phyloP scores from a whole-genome alignment of 2,888 invertebrate genomes.

The Camponotus fellah region DNA sequence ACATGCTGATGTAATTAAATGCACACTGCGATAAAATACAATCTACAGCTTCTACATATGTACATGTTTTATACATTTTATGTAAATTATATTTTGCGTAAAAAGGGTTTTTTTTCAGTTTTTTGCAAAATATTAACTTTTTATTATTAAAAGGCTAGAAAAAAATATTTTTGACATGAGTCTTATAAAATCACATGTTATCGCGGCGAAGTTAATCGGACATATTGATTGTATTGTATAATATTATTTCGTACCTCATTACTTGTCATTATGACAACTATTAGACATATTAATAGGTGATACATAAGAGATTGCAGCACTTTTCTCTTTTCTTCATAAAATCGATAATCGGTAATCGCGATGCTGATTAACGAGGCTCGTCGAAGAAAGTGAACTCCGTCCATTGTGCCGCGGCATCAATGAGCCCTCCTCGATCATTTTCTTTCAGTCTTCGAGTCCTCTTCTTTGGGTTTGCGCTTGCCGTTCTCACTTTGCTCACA shows the following conservation, averaged over 20 bases:
- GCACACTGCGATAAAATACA: neutral
- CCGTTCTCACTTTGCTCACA: slow-evolving; percentile 51
- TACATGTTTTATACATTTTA: neutral
- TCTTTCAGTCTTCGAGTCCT: slow-evolving; percentile 59
- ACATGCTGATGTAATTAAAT: neutral
- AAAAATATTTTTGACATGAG: neutral
- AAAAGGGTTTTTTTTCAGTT: neutral
- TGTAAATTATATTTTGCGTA: neutral
- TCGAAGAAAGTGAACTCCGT: slow-evolving; percentile 71
- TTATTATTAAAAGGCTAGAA: neutral
- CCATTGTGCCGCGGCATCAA: slow-evolving; percentile 55
- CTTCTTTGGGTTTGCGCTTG: slow-evolving; percentile 51
- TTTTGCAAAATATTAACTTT: neutral
- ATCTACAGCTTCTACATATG: neutral
- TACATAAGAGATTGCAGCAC: neutral
- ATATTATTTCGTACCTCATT: neutral
- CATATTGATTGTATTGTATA: neutral
- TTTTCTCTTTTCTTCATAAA: slow-evolving; percentile 15
- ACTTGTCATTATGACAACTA: neutral
- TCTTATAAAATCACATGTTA: neutral
- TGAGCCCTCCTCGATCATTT: slow-evolving; percentile 63
- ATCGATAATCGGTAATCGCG: slow-evolving; percentile 54
- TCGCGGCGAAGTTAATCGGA: neutral
- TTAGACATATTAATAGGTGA: neutral
- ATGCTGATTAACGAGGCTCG: slow-evolving; percentile 79